Base-by-base conservation (phyloP, 2,797 vertebrate species). In the Silurus lanzhouensis region DNA sequence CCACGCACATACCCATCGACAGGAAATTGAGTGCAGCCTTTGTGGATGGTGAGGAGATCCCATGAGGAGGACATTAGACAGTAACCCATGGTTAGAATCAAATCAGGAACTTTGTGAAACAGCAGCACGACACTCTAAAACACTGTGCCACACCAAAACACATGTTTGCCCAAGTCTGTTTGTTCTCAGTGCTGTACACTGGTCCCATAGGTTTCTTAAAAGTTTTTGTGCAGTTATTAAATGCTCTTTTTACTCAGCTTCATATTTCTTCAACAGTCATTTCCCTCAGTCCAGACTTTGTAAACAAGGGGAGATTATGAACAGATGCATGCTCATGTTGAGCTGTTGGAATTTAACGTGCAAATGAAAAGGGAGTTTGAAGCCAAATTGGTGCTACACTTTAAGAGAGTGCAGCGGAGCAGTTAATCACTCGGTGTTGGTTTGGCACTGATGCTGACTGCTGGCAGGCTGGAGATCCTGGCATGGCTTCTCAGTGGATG, bases 311-410 rank as follows among this genome's bases (percentile, higher is more conserved):
- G 7, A 76, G n/a, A 78, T 83, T 77, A 68, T 83, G 72, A 61
- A 48, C 57, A 81, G 80, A 82, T 68, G 80, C 72, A 76, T 86
- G 81, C 81, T 77, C 38, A 57, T 77, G 71, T 82, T 82, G 80
- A 76, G 84, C 79, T 82, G 66, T 82, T 52, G 63, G 72, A 77
- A 31, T 77, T 82, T 77, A 82, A 86, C 48, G 84, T 82, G 84
- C 68, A 86, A 86, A 86, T 86, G 74, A 86, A 76, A 52, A 82
- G 63, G 71, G 61, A 60, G 79, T 52, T 68, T 75, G 19, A 61
- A 44, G 85, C 71, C 85, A 86, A 77, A 82, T 76, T 86, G 71
- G 27, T 81, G 61, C 72, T 68, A 52, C 63, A 82, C 71, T 86
- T 58, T 82, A 58, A 86, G 27, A 44, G 83, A 76, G 71, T 77